phyloP scores from a whole-genome alignment of 2,888 invertebrate genomes.

The Cheilosia impressa region DNA sequence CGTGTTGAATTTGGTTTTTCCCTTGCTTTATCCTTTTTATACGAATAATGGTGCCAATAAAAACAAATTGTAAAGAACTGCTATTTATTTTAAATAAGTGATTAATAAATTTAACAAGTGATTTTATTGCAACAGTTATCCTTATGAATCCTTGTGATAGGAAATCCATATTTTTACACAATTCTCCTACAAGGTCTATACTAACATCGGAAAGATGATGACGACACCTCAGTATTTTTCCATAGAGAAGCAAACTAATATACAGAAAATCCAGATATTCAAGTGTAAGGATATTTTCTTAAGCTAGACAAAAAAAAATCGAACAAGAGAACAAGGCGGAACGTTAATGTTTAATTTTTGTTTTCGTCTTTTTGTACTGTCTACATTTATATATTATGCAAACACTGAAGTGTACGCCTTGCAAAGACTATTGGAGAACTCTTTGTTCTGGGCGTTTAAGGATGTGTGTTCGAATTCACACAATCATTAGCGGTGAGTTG shows the following conservation, averaged over 20 bases:
- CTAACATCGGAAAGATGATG: slow-evolving; percentile 26
- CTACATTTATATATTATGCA: neutral
- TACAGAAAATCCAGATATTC: slow-evolving; percentile 10
- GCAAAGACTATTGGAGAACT: slow-evolving; percentile 10
- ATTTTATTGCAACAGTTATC: neutral
- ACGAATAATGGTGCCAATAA: neutral
- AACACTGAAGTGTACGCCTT: neutral
- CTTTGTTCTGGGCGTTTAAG: slow-evolving; percentile 5
- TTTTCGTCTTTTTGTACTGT: neutral
- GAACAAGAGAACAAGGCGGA: slow-evolving; percentile 10
- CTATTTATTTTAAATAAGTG: neutral
- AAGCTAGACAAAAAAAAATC: slow-evolving; percentile 4
- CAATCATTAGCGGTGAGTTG: slow-evolving; percentile 35
- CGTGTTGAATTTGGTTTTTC: slow-evolving; percentile 14
- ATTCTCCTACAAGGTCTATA: slow-evolving; percentile 5
- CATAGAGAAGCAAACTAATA: slow-evolving; percentile 18
- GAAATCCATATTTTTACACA: neutral
- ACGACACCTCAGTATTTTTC: slow-evolving; percentile 34
- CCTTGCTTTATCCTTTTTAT: neutral
- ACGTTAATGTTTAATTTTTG: slow-evolving; percentile 26
- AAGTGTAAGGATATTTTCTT: slow-evolving; percentile 48
- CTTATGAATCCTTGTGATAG: slow-evolving; percentile 36
- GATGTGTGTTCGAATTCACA: slow-evolving; percentile 33
- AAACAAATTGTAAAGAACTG: neutral
- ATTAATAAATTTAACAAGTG: neutral